Evolutionary conservation across 1,140 invertebrate genomes (phyloP).

Genomic region (Ptiloglossa arizonensis): DNA sequence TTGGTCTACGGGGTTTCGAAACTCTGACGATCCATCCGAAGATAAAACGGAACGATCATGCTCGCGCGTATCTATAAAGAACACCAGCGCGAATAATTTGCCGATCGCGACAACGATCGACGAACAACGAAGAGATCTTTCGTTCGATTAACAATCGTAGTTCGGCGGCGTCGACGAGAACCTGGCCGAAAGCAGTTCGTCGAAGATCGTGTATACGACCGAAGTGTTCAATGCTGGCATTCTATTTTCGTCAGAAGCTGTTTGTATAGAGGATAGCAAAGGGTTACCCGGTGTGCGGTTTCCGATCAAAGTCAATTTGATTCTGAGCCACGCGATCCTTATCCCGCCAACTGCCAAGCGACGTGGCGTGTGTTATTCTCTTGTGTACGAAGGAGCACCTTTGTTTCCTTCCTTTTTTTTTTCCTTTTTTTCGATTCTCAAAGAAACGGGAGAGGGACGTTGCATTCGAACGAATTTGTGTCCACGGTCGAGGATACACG

Average conservation of each 20-base stretch:
- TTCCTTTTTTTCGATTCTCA: neutral
- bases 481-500: too few species aligned
- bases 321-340: neutral
- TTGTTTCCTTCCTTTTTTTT: too few species aligned
- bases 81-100: neutral
- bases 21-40: too few species aligned
- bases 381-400: too few species aligned
- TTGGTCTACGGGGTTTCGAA: constrained; percentile 6
- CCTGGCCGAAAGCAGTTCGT: neutral
- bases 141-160: neutral
- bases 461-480: too few species aligned
- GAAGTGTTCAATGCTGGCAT: neutral
- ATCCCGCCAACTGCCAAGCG: neutral
- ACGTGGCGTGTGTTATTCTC: neutral
- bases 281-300: neutral
- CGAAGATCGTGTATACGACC: neutral
- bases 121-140: neutral
- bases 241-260: neutral
- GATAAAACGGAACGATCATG: too few species aligned
- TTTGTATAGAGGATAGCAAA: neutral
- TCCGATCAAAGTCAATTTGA: neutral
- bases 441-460: neutral
- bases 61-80: too few species aligned
- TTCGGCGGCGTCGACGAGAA: neutral
- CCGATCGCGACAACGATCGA: neutral